These are phyloP conservation scores for Pipistrellus pygmaeus DNA, from an alignment of 2,797 vertebrate genomes.

Conservation along the genomic window DNA sequence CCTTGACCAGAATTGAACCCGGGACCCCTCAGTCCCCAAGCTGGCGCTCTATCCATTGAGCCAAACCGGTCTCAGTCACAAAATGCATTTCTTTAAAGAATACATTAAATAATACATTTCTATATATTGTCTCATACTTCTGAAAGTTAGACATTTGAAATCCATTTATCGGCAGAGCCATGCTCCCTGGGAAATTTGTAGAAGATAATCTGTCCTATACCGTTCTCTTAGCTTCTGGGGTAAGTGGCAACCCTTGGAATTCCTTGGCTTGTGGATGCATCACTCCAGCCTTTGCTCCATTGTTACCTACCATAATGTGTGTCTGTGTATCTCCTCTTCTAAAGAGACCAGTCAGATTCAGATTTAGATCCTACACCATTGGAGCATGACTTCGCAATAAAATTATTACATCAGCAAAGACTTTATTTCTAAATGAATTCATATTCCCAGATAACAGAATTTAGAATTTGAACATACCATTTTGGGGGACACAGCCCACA, in stretches of 20 bases:
- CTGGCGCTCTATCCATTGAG: too few relatives aligned
- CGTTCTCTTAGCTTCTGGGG: neutral
- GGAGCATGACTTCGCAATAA: neutral
- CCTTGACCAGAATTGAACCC: too few relatives aligned
- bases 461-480: neutral
- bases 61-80: neutral
- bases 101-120: neutral
- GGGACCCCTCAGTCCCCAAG: too few relatives aligned
- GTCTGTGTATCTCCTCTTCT: neutral
- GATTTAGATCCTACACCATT: neutral
- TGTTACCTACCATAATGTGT: rapidly evolving
- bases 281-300: neutral
- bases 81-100: neutral
- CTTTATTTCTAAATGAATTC: neutral
- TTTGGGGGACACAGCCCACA: neutral
- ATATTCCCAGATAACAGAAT: neutral
- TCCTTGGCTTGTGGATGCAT: neutral
- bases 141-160: neutral
- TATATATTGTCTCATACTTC: neutral
- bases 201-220: neutral
- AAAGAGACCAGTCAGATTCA: neutral
- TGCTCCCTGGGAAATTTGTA: neutral
- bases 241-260: neutral
- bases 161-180: neutral
- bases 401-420: neutral